phyloP scores from a whole-genome alignment of 30 jellyfish, hydroid and myxozoan species.

The Morbakka virulenta region DNA sequence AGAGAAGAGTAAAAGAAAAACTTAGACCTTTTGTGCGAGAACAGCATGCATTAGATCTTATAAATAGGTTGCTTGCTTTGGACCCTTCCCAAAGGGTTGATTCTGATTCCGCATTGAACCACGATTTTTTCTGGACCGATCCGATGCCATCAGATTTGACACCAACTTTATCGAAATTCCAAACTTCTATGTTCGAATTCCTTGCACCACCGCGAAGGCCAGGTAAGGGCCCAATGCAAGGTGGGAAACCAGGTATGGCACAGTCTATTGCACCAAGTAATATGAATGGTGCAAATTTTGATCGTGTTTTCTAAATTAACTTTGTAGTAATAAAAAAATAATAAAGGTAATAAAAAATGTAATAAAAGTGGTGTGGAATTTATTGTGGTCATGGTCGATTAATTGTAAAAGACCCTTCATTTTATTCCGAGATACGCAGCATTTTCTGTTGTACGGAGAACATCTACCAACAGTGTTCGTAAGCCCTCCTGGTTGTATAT shows the following conservation, averaged over 20 bases:
- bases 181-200: slow-evolving; percentile 90
- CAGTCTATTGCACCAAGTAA: slow-evolving; percentile 73
- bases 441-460: no score
- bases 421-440: no score
- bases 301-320: slow-evolving; percentile 65
- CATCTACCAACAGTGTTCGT: no score
- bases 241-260: slow-evolving; percentile 60
- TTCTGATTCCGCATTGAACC: slow-evolving; percentile 97
- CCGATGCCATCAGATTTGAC: slow-evolving; percentile 97
- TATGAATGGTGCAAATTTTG: slow-evolving; percentile 91
- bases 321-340: neutral
- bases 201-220: slow-evolving; percentile 86
- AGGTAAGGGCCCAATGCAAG: slow-evolving; percentile 61
- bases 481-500: no score
- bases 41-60: slow-evolving; percentile 86
- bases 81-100: slow-evolving; percentile 93
- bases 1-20: slow-evolving; percentile 88
- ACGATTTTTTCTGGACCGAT: slow-evolving; percentile 98
- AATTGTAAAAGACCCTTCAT: no score
- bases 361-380: no score
- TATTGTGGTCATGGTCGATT: no score
- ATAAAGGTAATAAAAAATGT: no score
- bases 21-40: slow-evolving; percentile 73
- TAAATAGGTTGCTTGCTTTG: slow-evolving; percentile 76
- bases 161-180: slow-evolving; percentile 74